A percentile compares a stretch with the other conserved stretches of the same genome.
These are phyloP conservation scores for Choreutis nemorana DNA, from an alignment of 2,888 invertebrate species.

Conservation along the genomic window DNA sequence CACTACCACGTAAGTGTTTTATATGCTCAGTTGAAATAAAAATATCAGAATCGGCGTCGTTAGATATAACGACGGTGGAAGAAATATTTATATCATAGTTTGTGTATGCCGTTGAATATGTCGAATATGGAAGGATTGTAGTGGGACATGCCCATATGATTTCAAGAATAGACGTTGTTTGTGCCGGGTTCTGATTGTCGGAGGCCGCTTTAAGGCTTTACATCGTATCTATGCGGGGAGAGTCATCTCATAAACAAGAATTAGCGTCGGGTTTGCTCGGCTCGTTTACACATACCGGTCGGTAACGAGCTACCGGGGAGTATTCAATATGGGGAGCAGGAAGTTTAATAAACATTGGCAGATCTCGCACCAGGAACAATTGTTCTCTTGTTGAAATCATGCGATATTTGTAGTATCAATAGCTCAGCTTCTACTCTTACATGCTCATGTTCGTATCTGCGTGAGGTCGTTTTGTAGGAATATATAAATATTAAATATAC, in stretches of 20 bases:
- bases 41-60: not conserved
- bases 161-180: constrained; percentile 23
- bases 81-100: not conserved
- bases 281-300: constrained; percentile 62
- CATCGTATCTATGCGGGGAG: constrained; percentile 35
- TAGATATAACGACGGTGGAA: not conserved
- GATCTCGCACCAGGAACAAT: constrained; percentile 35
- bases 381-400: constrained; percentile 36
- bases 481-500: no score
- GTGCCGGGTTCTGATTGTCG: constrained; percentile 37
- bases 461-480: no score
- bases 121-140: constrained; percentile 26
- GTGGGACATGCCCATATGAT: constrained; percentile 26
- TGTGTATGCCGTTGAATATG: not conserved
- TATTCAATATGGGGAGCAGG: constrained; percentile 47
- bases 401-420: no score
- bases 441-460: no score
- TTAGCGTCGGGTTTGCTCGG: constrained; percentile 53
- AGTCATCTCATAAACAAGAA: constrained; percentile 58
- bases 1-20: constrained; percentile 14
- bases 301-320: constrained; percentile 43
- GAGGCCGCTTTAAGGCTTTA: constrained; percentile 37
- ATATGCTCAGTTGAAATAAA: no score
- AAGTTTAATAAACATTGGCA: constrained; percentile 45
- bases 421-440: no score